phyloP scores from a whole-genome alignment of 2,888 invertebrate genomes.

The Meteorus colon region DNA sequence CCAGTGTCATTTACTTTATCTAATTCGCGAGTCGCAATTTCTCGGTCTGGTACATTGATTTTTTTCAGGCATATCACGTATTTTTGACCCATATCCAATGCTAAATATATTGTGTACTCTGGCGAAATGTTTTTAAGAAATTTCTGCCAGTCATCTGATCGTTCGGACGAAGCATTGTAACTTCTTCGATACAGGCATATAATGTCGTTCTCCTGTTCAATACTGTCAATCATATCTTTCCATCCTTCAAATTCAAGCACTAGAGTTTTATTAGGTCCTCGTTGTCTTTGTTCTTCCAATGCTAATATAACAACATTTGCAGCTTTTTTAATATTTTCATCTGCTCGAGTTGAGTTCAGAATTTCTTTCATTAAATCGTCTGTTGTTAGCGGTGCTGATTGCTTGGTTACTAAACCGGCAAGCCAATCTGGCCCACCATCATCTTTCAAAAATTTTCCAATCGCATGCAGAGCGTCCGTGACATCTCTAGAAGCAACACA shows the following conservation, averaged over 20 bases:
- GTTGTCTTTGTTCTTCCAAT: conserved; percentile 26
- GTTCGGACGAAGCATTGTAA: conserved; percentile 44
- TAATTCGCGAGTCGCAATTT: background rate
- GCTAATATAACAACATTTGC: conserved; percentile 42
- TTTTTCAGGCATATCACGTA: conserved; percentile 56
- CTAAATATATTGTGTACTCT: conserved; percentile 52
- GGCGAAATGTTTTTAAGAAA: conserved; percentile 49
- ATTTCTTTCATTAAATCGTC: conserved; percentile 48
- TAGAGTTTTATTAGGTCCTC: conserved; percentile 8
- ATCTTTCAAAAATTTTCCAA: conserved; percentile 49
- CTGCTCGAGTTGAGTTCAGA: conserved; percentile 31
- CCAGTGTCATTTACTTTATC: background rate
- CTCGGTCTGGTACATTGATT: conserved; percentile 43
- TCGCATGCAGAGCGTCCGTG: conserved; percentile 48
- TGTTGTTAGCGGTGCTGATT: conserved; percentile 47
- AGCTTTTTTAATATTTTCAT: conserved; percentile 44
- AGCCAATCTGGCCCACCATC: conserved; percentile 49
- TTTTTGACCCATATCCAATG: conserved; percentile 52
- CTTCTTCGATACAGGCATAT: conserved; percentile 55
- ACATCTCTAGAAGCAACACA: conserved; percentile 45
- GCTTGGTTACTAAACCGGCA: conserved; percentile 37
- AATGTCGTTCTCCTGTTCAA: conserved; percentile 54
- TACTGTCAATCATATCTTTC: conserved; percentile 48
- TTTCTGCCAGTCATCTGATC: conserved; percentile 53
- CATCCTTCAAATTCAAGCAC: conserved; percentile 46